Percentiles rank a stretch among this genome's conserved stretches.
These are phyloP conservation scores for Heliconius himera DNA, from an alignment of 1,140 invertebrate species.

Conservation along the genomic window DNA sequence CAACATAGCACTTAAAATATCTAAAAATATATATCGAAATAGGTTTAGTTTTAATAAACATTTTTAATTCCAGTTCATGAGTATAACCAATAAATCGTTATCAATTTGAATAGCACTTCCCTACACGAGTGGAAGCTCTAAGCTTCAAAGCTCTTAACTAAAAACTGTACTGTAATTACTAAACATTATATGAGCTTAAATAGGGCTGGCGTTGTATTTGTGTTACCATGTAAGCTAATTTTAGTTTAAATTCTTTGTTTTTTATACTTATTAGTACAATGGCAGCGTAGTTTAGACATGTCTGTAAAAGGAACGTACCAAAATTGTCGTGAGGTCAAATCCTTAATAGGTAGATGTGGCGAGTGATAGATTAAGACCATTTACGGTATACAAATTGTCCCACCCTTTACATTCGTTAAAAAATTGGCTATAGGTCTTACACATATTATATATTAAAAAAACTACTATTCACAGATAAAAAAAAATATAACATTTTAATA, in stretches of 20 bases:
- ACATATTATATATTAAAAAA: too few relatives aligned
- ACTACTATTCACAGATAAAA: not conserved
- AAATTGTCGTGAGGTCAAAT: too few relatives aligned
- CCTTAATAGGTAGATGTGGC: too few relatives aligned
- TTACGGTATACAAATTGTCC: not conserved
- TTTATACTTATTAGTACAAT: not conserved
- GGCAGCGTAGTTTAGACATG: too few relatives aligned
- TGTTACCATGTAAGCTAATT: not conserved
- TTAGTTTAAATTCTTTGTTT: not conserved
- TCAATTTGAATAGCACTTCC: constrained; percentile 8
- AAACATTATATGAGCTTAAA: constrained; percentile 6
- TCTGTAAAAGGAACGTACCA: too few relatives aligned
- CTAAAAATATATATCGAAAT: too few relatives aligned
- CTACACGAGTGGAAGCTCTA: constrained; percentile 3
- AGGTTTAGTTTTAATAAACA: not conserved
- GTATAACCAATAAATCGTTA: constrained; percentile 11
- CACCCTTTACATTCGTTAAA: too few relatives aligned
- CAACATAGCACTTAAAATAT: too few relatives aligned
- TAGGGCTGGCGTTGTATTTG: not conserved
- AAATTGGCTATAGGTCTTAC: too few relatives aligned
- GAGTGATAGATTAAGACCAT: too few relatives aligned
- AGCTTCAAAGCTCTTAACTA: constrained; percentile 6
- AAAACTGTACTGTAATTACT: constrained; percentile 13
- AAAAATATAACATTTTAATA: too few relatives aligned
- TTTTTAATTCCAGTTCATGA: not conserved